A percentile compares a stretch with the other conserved stretches of the same genome.
phyloP scores from a whole-genome alignment of 2,113 vertebrate species.

The Leucoraja erinaceus region DNA sequence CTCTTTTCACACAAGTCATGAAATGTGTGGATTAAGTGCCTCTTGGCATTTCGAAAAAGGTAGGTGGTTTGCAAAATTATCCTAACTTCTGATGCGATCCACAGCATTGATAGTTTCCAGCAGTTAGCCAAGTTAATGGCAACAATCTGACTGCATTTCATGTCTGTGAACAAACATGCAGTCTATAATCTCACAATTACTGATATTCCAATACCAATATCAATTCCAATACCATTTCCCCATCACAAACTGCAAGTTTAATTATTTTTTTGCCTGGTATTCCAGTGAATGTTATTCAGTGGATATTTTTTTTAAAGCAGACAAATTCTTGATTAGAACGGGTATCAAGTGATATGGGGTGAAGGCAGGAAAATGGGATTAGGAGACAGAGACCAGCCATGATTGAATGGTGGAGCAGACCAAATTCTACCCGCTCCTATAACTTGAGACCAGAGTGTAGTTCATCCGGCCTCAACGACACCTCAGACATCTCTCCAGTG shows the following conservation, averaged over 20 bases:
- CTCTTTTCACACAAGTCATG: not conserved
- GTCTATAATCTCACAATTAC: not conserved
- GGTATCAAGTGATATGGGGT: no score
- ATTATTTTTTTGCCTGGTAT: not conserved
- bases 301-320: no score
- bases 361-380: no score
- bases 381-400: no score
- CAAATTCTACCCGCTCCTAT: no score
- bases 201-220: not conserved
- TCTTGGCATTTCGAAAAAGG: not conserved
- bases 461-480: no score
- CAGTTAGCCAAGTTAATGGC: not conserved
- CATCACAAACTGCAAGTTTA: not conserved
- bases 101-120: not conserved
- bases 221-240: not conserved
- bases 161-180: not conserved
- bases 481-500: no score
- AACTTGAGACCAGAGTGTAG: no score
- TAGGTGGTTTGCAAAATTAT: not conserved
- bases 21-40: not conserved
- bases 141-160: not conserved
- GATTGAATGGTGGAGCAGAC: no score
- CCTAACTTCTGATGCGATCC: not conserved
- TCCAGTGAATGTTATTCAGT: no score
- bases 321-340: no score